Conservation (phyloP, 2,113 vertebrate species). For the Microcebus tavaratra region DNA sequence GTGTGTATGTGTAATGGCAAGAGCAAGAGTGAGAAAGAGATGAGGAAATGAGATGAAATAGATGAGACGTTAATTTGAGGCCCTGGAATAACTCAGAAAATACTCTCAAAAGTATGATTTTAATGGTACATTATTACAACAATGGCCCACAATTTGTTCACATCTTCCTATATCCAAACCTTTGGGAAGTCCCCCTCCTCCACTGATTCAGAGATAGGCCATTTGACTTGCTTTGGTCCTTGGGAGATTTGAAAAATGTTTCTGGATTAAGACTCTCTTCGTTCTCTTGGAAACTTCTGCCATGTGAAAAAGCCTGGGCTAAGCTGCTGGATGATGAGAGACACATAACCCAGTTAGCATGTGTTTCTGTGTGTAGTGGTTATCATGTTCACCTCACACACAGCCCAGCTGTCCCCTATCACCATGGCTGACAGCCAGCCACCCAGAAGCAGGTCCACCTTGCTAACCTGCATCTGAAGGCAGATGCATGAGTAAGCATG, state of each 20-base stretch:
- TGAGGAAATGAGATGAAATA: background rate
- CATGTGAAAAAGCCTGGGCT: background rate
- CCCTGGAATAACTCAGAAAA: background rate
- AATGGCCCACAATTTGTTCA: background rate
- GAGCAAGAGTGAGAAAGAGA: background rate
- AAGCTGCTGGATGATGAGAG: background rate
- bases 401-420: background rate
- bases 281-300: constrained; percentile 28
- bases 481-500: background rate
- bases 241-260: background rate
- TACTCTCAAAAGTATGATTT: background rate
- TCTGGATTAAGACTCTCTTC: background rate
- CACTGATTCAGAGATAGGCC: background rate
- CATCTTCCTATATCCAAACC: background rate
- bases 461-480: background rate
- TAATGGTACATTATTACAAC: background rate
- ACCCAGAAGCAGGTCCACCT: background rate
- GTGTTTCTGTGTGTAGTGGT: too few species aligned
- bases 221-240: background rate
- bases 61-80: background rate
- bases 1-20: background rate
- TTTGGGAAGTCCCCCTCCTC: background rate
- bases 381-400: too few species aligned
- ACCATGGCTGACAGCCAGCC: background rate
- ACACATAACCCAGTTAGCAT: background rate